Evolutionary conservation across 1,140 invertebrate species (phyloP), one percentile per base, ranked within the genome.

Genomic region (Drosophila parabipectinata): DNA sequence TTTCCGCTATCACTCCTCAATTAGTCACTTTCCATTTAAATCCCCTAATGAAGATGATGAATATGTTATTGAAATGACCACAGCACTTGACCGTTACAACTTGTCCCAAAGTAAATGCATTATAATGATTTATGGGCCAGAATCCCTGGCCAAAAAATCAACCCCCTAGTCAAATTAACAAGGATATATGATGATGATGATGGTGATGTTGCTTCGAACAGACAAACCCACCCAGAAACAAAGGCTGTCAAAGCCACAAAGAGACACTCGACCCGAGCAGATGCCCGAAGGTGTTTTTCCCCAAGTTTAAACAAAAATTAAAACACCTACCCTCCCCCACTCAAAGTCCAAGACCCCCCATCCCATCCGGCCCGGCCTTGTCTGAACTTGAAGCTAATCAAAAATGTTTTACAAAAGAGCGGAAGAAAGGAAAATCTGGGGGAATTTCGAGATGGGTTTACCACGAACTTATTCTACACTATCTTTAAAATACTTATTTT

Each of bases 181-280:
- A 85, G 81, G 81, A 85, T 85, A 78, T 87, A 85, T 85, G 77
- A 85, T 85, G 78, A 84, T 77, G 67, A 85, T 82, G 64, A 74
- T 81, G 78, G 79, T 77, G 67, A 81, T 82, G 61, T 69, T 78
- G 81, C 78, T 18, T n/a, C 9, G 41, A 24, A 52, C 41, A 45
- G 14, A 41, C 47, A 26, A 30, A 54, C 14, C 51, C 48, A 37
- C 45, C 47, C 28, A 73, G 62, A 85, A 85, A 77, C 80, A 79
- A 80, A 85, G 60, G 64, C 77, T 80, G 82, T 87, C 81, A 85
- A 87, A 85, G 64, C 82, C 81, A 85, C 81, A 85, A 87, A 81
- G 82, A 85, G 81, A 85, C 81, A 85, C 81, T 85, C 79, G 80
- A 83, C 74, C 81, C 67, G 39, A 60, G 53, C 63, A 52, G 63